Evolutionary conservation across 2,888 invertebrate species (phyloP), one percentile per base, ranked within the genome.

Genomic region (Cephus rjabovi): DNA sequence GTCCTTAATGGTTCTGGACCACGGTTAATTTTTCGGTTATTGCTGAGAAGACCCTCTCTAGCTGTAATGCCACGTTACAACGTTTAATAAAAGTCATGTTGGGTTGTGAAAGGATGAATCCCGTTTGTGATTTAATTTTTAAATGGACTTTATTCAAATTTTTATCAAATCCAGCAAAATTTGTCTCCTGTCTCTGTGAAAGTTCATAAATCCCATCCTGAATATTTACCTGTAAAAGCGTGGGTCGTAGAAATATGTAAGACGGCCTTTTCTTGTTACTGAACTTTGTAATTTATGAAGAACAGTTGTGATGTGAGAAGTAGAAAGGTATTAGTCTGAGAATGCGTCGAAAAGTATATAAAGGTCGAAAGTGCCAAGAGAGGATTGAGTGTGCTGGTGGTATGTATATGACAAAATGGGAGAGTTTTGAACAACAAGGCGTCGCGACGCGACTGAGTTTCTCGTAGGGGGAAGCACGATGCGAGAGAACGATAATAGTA

Each of bases 71-170:
- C 56, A 56, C 56, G 56, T 56, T 56, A 23, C 56, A 56, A 56
- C 79, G 83, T 86, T 87, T 82, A 85, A 84, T 83, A 84, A 85
- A 85, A 85, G 80, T 82, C 79, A 79, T 68, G 69, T 37, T 79
- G 69, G 76, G 9, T 80, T 75, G 80, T 79, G 69, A 76, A 69
- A 56, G 23, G 56, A 56, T 56, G 56, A 56, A 56, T 56, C 2
- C 23, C 23, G 9, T 56, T 56, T 56, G 56, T 23, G 23, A 23
- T 56, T 56, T 56, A 56, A 56, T 9, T 56, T 56, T 56, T 56
- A 15, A 56, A 56, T 56, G 9, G 0, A 56, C 1, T 9, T 1
- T 23, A 56, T 56, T 56, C 56, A 23, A 23, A 56, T 23, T 56
- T 56, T 2, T 23, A 56, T 56, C 23, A 23, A 56, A 56, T 56